Base-by-base conservation (phyloP, 2,888 invertebrate genomes). In the Sympetrum striolatum region DNA sequence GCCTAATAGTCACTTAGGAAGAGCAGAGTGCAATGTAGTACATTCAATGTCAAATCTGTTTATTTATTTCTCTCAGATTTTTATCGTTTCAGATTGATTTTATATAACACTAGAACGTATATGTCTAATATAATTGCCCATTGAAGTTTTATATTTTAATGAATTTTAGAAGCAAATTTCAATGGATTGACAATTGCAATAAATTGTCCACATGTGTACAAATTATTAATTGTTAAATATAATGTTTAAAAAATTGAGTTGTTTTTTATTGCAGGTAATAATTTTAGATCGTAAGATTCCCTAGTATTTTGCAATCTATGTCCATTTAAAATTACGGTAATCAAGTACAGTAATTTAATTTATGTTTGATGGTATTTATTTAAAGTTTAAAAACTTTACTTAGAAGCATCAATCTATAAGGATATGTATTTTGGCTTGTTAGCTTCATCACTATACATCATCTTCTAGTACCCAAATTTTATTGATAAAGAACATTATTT, bases 91-190 rank as follows among this genome's bases (percentile, higher is more conserved):
- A 60, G 64, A 64, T 37, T 60, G 35, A 39, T 82, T 31, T 53
- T 22, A 82, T 22, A 25, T 58, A 15, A 22, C 37, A 64, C 35
- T 58, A 86, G 86, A 37, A 58, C 18, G 39, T 35, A 12, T 60
- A 60, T 37, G 37, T 86, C 60, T 60, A 31, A 73, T 73, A 73
- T 37, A n/a, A 86, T 86, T 60, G 53, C n/a, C 86, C 86, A 86
- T 86, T 86, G 86, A 86, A 86, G 86, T 64, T 64, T 60, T 86
- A 86, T 86, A 86, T 86, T 86, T 86, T 86, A 35, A n/a, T 39
- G 86, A 39, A 86, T 35, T 60, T 35, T 60, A 60, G 60, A 60
- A 58, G 39, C 37, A n/a, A 22, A 86, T 86, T 86, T 86, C 86
- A 86, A 86, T 86, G 86, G 86, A 60, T 60, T 86, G 60, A 37